Base-by-base conservation (phyloP, 2,888 invertebrate genomes). In the Drosophila demipolita region DNA sequence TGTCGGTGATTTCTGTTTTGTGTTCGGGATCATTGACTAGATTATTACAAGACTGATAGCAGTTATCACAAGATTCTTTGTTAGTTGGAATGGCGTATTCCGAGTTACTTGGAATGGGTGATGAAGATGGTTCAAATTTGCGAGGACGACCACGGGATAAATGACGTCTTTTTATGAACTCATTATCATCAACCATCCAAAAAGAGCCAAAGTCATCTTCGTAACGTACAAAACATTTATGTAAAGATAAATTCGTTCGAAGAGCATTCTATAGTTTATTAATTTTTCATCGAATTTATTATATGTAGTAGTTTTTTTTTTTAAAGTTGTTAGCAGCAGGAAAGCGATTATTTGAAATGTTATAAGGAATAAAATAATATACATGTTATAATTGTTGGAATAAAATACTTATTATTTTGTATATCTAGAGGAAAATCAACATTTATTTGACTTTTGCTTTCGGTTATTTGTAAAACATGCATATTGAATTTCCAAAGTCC, bases 151-250 rank as follows among this genome's bases (percentile, higher is more conserved):
- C 98, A 94, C 98, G 96, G 93, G 98, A 98, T 94, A 98, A 95
- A 95, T 98, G 98, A 91, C 98, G 97, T 94, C 98, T 96, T 95
- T 98, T 98, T 95, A 98, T 97, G 95, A 98, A 98, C 95, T 98
- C 98, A 92, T 97, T 97, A 95, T 98, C 98, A 95, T 98, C 98
- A 95, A 98, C 98, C 98, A 98, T 98, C 98, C 98, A 98, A 96
- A 98, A 98, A 93, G 98, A 98, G 94, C 98, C 98, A 95, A 98
- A 98, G 96, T 98, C 98, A 95, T 98, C 98, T 95, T 98, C 98
- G 95, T 98, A 98, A 94, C 98, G 97, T 95, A 98, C 98, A 96
- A 98, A 98, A 96, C 98, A 98, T 96, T 98, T 98, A 96, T 98
- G 98, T 95, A 98, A 96, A 94, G 98, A 98, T 95, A 98, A 97